A percentile compares a stretch with the other conserved stretches of the same genome.
phyloP scores from a whole-genome alignment of 1,140 invertebrate genomes.

The Rhopalosiphum padi region DNA sequence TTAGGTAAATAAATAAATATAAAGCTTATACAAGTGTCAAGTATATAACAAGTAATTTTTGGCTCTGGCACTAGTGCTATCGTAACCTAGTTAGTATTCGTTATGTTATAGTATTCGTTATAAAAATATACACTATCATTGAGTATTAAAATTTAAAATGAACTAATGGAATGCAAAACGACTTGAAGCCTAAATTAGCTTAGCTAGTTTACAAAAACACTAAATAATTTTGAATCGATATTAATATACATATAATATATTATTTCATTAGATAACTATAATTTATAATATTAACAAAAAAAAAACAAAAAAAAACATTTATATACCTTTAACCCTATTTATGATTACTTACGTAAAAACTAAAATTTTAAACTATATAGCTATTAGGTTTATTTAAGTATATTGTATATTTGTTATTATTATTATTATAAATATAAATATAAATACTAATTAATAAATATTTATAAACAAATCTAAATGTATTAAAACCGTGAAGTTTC shows the following conservation, averaged over 20 bases:
- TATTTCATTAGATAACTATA: not conserved
- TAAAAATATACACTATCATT: constrained; percentile 26
- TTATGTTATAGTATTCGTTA: not conserved
- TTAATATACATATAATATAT: not conserved
- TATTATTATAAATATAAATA: not conserved
- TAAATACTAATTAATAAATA: not conserved
- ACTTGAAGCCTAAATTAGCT: not conserved
- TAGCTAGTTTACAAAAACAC: not conserved
- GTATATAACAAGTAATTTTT: not conserved
- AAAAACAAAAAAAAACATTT: not conserved
- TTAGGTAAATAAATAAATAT: not conserved
- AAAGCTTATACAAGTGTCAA: too few species aligned
- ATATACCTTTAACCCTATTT: not conserved
- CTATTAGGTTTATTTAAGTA: not conserved
- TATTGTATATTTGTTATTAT: not conserved
- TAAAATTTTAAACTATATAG: not conserved
- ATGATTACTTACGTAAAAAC: too few species aligned
- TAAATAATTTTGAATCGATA: not conserved
- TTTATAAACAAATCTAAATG: not conserved
- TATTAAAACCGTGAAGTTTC: not conserved
- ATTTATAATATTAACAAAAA: not conserved
- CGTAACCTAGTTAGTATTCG: not conserved
- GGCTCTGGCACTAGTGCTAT: not conserved
- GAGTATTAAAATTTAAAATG: not conserved
- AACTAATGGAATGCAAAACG: not conserved